Percentiles rank a stretch among this genome's conserved stretches.
Conservation (phyloP, 1,140 invertebrate species). For the Drusus annulatus region DNA sequence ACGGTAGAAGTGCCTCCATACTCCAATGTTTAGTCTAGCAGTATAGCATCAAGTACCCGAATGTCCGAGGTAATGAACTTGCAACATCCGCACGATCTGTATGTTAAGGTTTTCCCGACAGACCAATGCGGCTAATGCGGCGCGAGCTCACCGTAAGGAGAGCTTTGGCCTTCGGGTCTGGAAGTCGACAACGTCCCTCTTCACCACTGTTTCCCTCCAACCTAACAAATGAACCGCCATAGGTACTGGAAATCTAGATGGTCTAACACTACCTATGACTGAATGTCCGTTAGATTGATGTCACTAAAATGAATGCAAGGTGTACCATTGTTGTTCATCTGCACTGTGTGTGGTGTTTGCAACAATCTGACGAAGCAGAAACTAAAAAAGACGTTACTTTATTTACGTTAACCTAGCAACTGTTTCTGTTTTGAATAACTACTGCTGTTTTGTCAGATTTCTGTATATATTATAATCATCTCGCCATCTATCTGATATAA, state of each 20-base stretch:
- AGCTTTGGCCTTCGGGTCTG: constrained; percentile 19
- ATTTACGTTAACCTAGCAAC: no score
- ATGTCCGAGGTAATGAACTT: neutral
- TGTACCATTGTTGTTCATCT: neutral
- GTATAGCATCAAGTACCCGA: constrained; percentile 39
- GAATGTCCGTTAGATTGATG: neutral
- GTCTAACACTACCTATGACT: constrained; percentile 9
- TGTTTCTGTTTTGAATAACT: no score
- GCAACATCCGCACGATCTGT: constrained; percentile 35
- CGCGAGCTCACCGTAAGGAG: neutral
- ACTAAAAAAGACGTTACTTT: no score
- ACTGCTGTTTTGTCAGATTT: no score
- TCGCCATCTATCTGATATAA: no score
- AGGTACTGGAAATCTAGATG: constrained; percentile 33
- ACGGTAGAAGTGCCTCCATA: neutral
- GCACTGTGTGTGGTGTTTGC: neutral
- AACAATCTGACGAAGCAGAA: neutral
- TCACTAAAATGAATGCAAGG: constrained; percentile 16
- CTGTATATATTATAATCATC: no score
- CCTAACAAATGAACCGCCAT: constrained; percentile 28
- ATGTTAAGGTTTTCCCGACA: constrained; percentile 31
- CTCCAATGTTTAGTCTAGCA: neutral
- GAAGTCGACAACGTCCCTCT: constrained; percentile 33
- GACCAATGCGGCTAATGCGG: neutral
- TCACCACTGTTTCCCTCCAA: constrained; percentile 30